Conservation (phyloP, 2,888 invertebrate genomes). For the Troides aeacus region DNA sequence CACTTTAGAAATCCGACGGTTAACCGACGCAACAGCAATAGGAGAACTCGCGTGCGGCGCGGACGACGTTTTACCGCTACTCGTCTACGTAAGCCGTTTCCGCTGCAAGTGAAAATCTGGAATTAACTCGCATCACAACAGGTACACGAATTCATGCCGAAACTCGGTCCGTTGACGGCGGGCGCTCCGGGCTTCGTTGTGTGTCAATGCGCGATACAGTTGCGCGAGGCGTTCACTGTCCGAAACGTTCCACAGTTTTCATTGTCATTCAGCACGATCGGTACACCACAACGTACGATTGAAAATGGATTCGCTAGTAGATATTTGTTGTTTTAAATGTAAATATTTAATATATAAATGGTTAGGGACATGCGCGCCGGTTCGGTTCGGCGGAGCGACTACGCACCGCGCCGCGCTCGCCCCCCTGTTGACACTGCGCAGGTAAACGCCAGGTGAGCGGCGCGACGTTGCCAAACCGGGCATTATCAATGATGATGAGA, state of each 20-base stretch:
- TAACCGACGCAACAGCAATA: conserved; percentile 65
- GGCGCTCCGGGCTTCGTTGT: conserved; percentile 38
- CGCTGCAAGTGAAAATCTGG: conserved; percentile 76
- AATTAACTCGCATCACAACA: conserved; percentile 69
- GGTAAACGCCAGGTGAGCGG: conserved; percentile 76
- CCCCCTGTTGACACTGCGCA: conserved; percentile 78
- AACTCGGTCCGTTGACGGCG: conserved; percentile 42
- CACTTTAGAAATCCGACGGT: conserved; percentile 74
- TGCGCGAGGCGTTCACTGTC: conserved; percentile 42
- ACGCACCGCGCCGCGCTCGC: conserved; percentile 57
- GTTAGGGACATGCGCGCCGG: conserved; percentile 64
- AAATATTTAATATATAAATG: conserved; percentile 38
- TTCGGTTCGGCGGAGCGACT: conserved; percentile 69
- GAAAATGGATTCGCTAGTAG: conserved; percentile 4
- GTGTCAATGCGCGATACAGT: conserved; percentile 52
- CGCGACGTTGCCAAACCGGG: conserved; percentile 77
- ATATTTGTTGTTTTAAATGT: conserved; percentile 44
- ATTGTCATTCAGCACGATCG: conserved; percentile 15
- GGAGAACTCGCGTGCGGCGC: conserved; percentile 70
- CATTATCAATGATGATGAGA: conserved; percentile 78
- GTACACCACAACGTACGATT: conserved; percentile 7
- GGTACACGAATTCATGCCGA: conserved; percentile 51
- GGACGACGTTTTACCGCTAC: conserved; percentile 75
- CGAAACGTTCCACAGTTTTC: conserved; percentile 33
- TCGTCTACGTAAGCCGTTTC: conserved; percentile 76